These are phyloP conservation scores for Microcebus lehilahytsara DNA, from an alignment of 2,113 vertebrate species.

Conservation along the genomic window DNA sequence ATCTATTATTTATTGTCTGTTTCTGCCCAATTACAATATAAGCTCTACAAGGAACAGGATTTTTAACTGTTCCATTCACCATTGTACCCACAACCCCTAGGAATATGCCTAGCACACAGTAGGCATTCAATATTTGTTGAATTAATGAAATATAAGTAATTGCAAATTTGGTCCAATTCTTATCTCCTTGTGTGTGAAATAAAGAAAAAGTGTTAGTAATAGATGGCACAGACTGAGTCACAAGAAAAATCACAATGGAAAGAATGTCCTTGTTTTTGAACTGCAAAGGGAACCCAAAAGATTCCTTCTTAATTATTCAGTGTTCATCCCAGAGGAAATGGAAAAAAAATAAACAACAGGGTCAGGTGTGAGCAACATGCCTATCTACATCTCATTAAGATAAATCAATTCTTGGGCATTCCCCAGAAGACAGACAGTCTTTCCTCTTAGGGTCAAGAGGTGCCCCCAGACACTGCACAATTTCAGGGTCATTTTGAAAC, in stretches of 20 bases:
- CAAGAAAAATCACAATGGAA: not conserved
- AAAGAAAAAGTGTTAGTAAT: not conserved
- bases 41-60: not conserved
- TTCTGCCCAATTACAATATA: not conserved
- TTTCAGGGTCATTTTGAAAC: constrained; percentile 52
- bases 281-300: not conserved
- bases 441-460: constrained; percentile 20
- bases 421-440: constrained; percentile 30
- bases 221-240: not conserved
- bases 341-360: not conserved
- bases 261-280: constrained; percentile 26
- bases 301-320: constrained; percentile 37
- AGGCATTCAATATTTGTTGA: not conserved
- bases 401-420: constrained; percentile 55
- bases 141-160: not conserved
- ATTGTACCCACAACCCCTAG: not conserved
- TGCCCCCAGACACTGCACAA: constrained; percentile 26
- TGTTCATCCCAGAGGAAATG: not conserved
- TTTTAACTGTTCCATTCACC: not conserved
- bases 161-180: not conserved
- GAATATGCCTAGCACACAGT: not conserved
- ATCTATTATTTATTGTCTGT: not conserved
- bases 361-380: constrained; percentile 42
- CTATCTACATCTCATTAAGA: constrained; percentile 66
- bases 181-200: not conserved